These are phyloP conservation scores for Astropecten irregularis DNA, from an alignment of 53 echinoderm and acorn worm species.

Conservation along the genomic window DNA sequence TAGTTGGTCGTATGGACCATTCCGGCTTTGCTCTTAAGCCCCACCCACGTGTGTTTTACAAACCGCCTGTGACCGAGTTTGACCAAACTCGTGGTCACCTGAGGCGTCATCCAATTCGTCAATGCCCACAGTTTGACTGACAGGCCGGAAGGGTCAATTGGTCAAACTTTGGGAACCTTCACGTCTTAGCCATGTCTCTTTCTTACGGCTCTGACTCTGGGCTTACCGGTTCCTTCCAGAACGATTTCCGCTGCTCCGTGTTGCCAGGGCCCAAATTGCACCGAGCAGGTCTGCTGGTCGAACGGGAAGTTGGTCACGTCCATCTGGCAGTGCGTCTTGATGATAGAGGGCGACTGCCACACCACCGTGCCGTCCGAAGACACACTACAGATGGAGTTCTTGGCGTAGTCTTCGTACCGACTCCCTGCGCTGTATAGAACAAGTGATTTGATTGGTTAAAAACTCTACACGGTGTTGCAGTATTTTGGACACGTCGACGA, in stretches of 20 bases:
- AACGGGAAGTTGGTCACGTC: constrained; percentile 98
- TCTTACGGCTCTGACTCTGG: not conserved
- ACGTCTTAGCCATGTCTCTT: no score
- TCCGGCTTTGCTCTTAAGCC: no score
- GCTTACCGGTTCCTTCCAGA: constrained; percentile 87
- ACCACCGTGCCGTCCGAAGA: constrained; percentile 79
- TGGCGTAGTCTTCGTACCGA: constrained; percentile 89
- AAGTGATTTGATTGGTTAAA: not conserved
- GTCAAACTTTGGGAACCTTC: no score
- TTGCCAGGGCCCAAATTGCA: constrained; percentile 98
- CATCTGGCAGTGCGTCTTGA: constrained; percentile 96
- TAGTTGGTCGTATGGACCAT: no score
- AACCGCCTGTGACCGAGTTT: no score
- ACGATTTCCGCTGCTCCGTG: constrained; percentile 85
- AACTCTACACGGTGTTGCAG: no score
- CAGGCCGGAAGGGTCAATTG: no score
- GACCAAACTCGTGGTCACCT: no score
- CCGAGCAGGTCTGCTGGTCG: constrained; percentile 79
- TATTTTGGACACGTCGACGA: no score
- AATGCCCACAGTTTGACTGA: no score
- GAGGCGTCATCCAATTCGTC: no score
- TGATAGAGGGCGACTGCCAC: constrained; percentile 95
- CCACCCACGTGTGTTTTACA: no score
- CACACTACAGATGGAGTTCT: constrained; percentile 92
- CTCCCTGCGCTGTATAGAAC: constrained; percentile 77